These are phyloP conservation scores for Pandemis heparana DNA, from an alignment of 2,888 invertebrate genomes.

Conservation along the genomic window DNA sequence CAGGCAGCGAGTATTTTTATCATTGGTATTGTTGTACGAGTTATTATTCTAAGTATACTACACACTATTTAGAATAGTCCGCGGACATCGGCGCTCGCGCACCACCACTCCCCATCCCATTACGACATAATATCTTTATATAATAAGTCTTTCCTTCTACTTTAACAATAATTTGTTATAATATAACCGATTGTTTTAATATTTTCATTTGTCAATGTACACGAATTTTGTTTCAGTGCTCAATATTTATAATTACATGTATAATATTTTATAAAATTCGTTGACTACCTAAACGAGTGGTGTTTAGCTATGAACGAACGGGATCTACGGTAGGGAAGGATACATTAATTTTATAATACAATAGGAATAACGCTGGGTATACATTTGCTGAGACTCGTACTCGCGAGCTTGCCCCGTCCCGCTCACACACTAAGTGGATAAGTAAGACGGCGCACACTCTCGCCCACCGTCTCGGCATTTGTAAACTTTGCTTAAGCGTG, in stretches of 20 bases:
- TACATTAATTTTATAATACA: slow-evolving; percentile 62
- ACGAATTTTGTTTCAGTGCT: slow-evolving; percentile 81
- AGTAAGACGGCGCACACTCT: not conserved
- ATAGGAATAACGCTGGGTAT: slow-evolving; percentile 15
- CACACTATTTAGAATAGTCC: slow-evolving; percentile 80
- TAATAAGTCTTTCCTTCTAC: slow-evolving; percentile 81
- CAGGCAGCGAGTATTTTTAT: too few relatives aligned
- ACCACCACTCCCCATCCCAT: slow-evolving; percentile 56
- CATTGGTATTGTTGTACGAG: not conserved
- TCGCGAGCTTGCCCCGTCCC: not conserved
- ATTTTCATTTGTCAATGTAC: slow-evolving; percentile 68
- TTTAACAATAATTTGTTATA: slow-evolving; percentile 78
- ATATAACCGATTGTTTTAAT: slow-evolving; percentile 64
- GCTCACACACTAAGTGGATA: not conserved
- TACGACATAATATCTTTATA: slow-evolving; percentile 58
- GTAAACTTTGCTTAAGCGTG: slow-evolving; percentile 25
- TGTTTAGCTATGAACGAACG: slow-evolving; percentile 73
- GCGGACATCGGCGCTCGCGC: slow-evolving; percentile 68
- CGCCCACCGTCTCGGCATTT: not conserved
- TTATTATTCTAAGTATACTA: slow-evolving; percentile 48
- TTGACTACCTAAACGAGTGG: slow-evolving; percentile 82
- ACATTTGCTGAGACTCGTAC: not conserved
- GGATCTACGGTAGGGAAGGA: slow-evolving; percentile 74
- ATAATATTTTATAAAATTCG: slow-evolving; percentile 78
- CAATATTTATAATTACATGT: slow-evolving; percentile 59